Evolutionary conservation across 2,888 invertebrate species (phyloP).

Genomic region (Tiliacea citrago): DNA sequence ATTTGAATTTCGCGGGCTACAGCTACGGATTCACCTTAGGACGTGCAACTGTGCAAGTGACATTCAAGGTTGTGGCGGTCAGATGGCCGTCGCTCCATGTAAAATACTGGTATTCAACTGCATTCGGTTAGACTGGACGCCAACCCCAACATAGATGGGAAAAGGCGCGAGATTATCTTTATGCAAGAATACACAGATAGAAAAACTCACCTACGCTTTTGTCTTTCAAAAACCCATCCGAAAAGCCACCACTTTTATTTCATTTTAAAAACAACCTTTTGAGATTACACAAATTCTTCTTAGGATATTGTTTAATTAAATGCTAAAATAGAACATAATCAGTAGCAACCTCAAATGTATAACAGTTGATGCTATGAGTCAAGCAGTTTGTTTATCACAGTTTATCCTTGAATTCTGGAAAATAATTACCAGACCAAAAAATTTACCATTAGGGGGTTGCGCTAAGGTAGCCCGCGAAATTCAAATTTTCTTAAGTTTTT

Average conservation of each 20-base stretch:
- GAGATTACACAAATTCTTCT: background rate
- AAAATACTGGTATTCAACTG: no score
- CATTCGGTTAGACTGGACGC: no score
- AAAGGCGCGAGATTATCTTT: background rate
- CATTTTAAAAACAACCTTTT: background rate
- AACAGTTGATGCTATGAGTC: background rate
- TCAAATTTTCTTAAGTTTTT: no score
- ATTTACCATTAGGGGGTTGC: rapidly evolving
- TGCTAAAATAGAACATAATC: background rate
- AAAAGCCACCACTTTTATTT: background rate
- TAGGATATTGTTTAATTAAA: background rate
- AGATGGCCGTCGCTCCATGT: no score
- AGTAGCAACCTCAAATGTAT: background rate
- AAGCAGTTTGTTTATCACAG: background rate
- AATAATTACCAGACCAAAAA: background rate
- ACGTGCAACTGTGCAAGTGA: background rate
- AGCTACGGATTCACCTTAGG: background rate
- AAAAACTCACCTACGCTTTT: background rate
- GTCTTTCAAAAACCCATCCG: background rate
- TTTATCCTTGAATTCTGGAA: background rate
- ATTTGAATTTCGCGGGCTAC: no score
- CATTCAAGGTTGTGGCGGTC: no score
- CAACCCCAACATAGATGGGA: no score
- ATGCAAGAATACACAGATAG: background rate
- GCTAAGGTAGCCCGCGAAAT: no score